phyloP scores from a whole-genome alignment of 2,888 invertebrate genomes.

The Zeuzera pyrina region DNA sequence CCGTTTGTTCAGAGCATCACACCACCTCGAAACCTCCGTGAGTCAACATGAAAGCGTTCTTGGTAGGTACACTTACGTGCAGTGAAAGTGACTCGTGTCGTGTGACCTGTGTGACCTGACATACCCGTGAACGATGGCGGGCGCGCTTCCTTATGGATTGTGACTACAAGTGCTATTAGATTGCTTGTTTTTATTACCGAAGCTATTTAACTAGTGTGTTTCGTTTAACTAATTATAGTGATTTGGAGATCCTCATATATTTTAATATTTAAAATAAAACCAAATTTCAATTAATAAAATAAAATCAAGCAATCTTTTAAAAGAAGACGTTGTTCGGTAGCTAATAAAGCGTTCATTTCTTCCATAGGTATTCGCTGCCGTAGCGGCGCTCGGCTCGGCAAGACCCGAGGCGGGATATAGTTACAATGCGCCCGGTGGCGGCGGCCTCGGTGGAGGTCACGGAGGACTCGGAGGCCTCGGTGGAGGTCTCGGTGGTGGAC shows the following conservation, averaged over 20 bases:
- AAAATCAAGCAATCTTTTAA: background rate
- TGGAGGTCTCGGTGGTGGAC: constrained; percentile 40
- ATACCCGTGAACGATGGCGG: constrained; percentile 24
- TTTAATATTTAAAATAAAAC: too few species aligned
- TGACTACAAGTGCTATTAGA: constrained; percentile 38
- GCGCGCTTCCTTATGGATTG: constrained; percentile 46
- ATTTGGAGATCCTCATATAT: too few species aligned
- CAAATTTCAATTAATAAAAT: background rate
- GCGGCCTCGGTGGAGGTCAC: constrained; percentile 29
- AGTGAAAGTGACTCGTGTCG: constrained; percentile 70
- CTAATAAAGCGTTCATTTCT: constrained; percentile 22
- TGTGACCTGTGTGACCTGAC: constrained; percentile 59
- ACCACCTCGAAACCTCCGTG: constrained; percentile 66
- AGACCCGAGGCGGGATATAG: constrained; percentile 76
- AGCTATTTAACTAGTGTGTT: too few species aligned
- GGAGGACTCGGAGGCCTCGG: constrained; percentile 24
- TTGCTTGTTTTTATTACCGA: constrained; percentile 36
- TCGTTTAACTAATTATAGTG: too few species aligned
- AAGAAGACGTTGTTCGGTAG: background rate
- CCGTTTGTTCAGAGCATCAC: constrained; percentile 57
- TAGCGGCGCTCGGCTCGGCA: constrained; percentile 72
- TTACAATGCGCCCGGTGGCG: constrained; percentile 66
- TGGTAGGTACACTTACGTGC: constrained; percentile 65
- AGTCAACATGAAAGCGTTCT: constrained; percentile 73
- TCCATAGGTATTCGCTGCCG: constrained; percentile 65